phyloP scores from a whole-genome alignment of 2,888 invertebrate species.

The Anorthoa munda region DNA sequence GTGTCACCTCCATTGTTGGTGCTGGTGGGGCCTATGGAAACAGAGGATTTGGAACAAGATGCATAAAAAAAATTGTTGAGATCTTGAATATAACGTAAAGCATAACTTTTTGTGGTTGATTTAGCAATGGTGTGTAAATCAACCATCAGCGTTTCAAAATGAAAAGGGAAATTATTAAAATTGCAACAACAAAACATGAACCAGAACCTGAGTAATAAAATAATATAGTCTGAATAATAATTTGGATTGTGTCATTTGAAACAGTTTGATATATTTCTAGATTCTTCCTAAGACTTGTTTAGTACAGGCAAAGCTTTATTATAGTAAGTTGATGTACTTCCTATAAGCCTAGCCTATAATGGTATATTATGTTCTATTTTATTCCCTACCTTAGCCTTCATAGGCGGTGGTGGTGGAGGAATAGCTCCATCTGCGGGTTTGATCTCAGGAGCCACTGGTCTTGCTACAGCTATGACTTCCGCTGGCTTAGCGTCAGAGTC shows the following conservation, averaged over 20 bases:
- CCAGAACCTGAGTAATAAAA: neutral
- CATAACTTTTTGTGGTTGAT: neutral
- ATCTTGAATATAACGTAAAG: neutral
- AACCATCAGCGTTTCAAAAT: neutral
- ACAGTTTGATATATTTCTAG: neutral
- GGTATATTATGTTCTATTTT: neutral
- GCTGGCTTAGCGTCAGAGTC: slow-evolving; percentile 67
- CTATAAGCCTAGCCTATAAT: too few relatives aligned
- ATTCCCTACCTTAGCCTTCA: slow-evolving; percentile 81
- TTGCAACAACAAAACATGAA: too few relatives aligned
- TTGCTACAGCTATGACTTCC: slow-evolving; percentile 83
- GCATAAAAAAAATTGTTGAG: too few relatives aligned
- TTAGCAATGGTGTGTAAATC: neutral
- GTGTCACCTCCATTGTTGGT: slow-evolving; percentile 84
- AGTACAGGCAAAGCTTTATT: neutral
- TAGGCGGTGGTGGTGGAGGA: slow-evolving; percentile 84
- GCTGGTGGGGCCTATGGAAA: slow-evolving; percentile 73
- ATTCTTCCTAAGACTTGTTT: neutral
- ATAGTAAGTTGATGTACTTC: neutral
- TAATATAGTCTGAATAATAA: neutral
- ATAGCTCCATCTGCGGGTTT: slow-evolving; percentile 86
- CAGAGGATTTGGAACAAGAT: neutral
- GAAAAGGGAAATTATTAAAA: neutral
- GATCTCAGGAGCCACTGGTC: slow-evolving; percentile 86
- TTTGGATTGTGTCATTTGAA: too few relatives aligned